phyloP scores from a whole-genome alignment of 2,797 vertebrate genomes.

The Scomberomorus guttatus region DNA sequence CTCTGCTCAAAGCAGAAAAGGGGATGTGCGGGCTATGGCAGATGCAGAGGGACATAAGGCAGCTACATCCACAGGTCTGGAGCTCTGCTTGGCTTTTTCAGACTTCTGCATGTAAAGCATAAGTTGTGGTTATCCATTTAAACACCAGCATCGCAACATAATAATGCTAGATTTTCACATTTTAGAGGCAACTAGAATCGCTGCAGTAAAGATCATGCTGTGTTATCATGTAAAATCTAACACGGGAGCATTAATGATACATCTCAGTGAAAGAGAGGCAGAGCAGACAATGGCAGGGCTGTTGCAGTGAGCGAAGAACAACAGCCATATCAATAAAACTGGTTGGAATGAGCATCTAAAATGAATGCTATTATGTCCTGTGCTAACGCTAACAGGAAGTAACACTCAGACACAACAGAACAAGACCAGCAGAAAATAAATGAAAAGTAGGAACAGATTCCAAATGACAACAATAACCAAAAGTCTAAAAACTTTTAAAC shows the following conservation, averaged over 20 bases:
- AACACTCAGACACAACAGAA: not conserved
- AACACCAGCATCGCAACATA: not conserved
- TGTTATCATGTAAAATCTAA: constrained; percentile 1
- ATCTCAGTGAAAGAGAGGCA: not conserved
- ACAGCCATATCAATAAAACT: constrained; percentile 28
- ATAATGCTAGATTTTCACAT: not conserved
- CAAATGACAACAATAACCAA: not conserved
- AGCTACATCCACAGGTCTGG: constrained; percentile 19
- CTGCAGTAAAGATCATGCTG: not conserved
- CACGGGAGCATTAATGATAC: not conserved
- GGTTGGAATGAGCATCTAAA: not conserved
- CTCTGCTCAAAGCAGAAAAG: constrained; percentile 59
- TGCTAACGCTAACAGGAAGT: not conserved
- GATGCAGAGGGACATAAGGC: constrained; percentile 57
- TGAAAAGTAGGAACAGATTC: not conserved
- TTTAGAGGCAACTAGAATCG: not conserved
- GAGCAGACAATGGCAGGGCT: constrained; percentile 1
- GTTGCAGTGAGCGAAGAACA: not conserved
- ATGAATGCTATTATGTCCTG: not conserved
- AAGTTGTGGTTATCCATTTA: not conserved
- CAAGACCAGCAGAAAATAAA: not conserved
- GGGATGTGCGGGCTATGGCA: constrained; percentile 63
- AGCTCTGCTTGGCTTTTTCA: not conserved
- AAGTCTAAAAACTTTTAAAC: not conserved
- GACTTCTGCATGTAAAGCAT: not conserved